phyloP scores from a whole-genome alignment of 2,113 vertebrate genomes.

The Enhydra lutris region DNA sequence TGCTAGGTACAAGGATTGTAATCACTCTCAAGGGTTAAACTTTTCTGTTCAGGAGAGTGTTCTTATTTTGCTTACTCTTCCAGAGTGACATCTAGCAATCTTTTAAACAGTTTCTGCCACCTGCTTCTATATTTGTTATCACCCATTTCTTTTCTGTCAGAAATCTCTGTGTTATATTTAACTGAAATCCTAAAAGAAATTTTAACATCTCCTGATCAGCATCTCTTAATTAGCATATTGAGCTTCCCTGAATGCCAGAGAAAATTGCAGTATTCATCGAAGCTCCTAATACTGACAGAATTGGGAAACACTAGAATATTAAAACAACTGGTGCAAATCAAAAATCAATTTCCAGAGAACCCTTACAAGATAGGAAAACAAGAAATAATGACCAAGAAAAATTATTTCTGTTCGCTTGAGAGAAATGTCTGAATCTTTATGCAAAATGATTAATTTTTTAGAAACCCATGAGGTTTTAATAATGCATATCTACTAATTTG shows the following conservation, averaged over 20 bases:
- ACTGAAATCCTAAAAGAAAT: conserved; percentile 66
- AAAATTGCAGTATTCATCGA: conserved; percentile 64
- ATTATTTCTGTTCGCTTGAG: conserved; percentile 35
- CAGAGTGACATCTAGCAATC: conserved; percentile 55
- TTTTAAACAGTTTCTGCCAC: conserved; percentile 64
- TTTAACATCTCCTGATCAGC: conserved; percentile 73
- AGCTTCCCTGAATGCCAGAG: conserved; percentile 36
- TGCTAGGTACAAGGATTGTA: background rate
- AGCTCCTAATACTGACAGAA: conserved; percentile 61
- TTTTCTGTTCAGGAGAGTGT: conserved; percentile 40
- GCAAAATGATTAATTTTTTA: conserved; percentile 54
- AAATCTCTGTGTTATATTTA: conserved; percentile 68
- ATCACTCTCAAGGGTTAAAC: conserved; percentile 37
- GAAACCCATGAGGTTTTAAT: conserved; percentile 20
- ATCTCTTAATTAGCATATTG: conserved; percentile 74
- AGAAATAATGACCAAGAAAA: conserved; percentile 64
- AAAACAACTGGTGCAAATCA: conserved; percentile 67
- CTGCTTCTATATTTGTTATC: conserved; percentile 67
- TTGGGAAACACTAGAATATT: conserved; percentile 68
- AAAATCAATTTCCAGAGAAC: conserved; percentile 68
- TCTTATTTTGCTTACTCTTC: conserved; percentile 59
- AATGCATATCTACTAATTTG: conserved; percentile 37
- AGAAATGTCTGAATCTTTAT: conserved; percentile 36
- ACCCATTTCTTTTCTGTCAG: conserved; percentile 67
- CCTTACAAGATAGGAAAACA: conserved; percentile 60